Percentiles rank a stretch among this genome's conserved stretches.
phyloP scores from a whole-genome alignment of 2,888 invertebrate species.

The Pristionchus maxplancki region DNA sequence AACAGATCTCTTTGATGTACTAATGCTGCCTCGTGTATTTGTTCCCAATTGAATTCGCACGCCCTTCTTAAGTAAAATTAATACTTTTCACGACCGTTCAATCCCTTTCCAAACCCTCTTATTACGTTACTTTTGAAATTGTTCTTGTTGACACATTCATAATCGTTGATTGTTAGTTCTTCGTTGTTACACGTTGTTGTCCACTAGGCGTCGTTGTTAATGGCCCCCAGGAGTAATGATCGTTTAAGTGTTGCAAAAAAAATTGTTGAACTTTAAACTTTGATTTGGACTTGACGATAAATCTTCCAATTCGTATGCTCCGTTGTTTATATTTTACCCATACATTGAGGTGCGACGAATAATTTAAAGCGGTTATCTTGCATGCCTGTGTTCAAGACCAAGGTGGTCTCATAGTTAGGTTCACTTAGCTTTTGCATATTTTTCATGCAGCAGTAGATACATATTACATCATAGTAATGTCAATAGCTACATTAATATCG shows the following conservation, averaged over 20 bases:
- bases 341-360: no score
- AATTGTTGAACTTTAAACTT: constrained; percentile 27
- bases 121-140: constrained; percentile 11
- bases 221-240: neutral
- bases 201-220: constrained; percentile 33
- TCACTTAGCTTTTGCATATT: no score
- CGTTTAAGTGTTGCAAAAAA: constrained; percentile 10
- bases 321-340: neutral
- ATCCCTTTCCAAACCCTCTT: neutral
- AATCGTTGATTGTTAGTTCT: constrained; percentile 26
- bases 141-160: constrained; percentile 24
- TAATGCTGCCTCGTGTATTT: constrained; percentile 40
- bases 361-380: no score
- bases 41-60: neutral
- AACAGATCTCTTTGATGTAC: constrained; percentile 28
- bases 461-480: no score
- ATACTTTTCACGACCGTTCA: neutral
- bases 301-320: neutral
- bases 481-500: no score
- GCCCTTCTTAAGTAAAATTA: neutral
- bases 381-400: no score
- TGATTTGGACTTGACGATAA: constrained; percentile 27
- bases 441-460: no score
- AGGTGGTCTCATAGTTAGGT: no score
- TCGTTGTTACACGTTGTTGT: constrained; percentile 46